Evolutionary conservation across 2,888 invertebrate genomes (phyloP).

Genomic region (Cancer borealis): DNA sequence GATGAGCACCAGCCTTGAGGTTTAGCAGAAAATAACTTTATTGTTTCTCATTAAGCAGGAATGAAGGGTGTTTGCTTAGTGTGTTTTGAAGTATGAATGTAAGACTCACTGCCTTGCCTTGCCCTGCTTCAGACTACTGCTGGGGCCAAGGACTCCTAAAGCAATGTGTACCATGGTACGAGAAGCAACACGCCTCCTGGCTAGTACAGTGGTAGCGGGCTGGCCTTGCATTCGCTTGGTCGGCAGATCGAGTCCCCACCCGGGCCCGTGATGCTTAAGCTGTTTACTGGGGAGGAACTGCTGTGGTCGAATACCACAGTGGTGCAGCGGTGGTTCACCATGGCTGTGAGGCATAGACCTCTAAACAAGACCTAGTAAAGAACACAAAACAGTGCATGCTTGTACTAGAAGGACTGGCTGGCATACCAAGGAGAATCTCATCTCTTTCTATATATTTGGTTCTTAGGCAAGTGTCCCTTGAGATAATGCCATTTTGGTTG

Average conservation of each 20-base stretch:
- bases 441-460: neutral
- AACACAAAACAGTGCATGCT: neutral
- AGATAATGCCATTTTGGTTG: neutral
- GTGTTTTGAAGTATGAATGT: neutral
- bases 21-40: neutral
- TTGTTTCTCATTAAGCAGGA: neutral
- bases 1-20: neutral
- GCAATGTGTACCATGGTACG: neutral
- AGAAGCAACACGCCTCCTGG: neutral
- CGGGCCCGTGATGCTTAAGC: too few relatives aligned
- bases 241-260: too few relatives aligned
- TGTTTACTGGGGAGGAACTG: too few relatives aligned
- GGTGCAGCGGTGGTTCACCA: too few relatives aligned
- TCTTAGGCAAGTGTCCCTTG: neutral
- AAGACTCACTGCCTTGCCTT: neutral
- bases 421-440: neutral
- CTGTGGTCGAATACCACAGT: too few relatives aligned
- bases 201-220: too few relatives aligned
- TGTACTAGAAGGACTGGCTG: neutral
- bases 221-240: too few relatives aligned
- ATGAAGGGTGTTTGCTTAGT: neutral
- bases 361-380: too few relatives aligned
- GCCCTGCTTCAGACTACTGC: neutral
- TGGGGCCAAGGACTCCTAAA: neutral
- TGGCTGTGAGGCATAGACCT: too few relatives aligned